Percentiles rank a stretch among this genome's conserved stretches.
Conservation (phyloP, 2,888 invertebrate species). For the Drosophila fulvimacula region DNA sequence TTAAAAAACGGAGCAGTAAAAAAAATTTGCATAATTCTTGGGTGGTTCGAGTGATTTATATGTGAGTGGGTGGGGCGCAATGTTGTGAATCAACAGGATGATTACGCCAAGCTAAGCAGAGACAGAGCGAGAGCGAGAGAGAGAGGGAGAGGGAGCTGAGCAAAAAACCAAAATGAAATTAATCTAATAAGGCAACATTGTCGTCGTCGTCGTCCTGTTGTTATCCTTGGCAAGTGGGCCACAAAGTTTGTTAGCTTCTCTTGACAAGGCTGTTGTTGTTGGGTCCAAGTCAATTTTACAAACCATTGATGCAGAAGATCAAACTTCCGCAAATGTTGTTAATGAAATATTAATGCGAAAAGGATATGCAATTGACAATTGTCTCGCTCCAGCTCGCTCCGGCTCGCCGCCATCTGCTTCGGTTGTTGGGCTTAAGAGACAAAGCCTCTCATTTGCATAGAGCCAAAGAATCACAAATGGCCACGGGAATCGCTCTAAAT, state of each 20-base stretch:
- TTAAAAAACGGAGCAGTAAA: not conserved
- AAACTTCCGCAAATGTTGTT: slow-evolving; percentile 83
- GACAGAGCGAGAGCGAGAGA: not conserved
- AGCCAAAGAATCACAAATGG: slow-evolving; percentile 46
- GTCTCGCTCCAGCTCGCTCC: slow-evolving; percentile 39
- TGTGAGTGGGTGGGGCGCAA: slow-evolving; percentile 26
- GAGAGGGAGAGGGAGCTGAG: not conserved
- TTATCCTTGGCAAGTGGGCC: slow-evolving; percentile 30
- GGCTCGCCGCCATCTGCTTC: slow-evolving; percentile 9
- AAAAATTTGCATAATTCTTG: slow-evolving; percentile 76
- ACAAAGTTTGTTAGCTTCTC: slow-evolving; percentile 59
- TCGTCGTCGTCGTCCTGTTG: slow-evolving; percentile 60
- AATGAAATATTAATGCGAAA: slow-evolving; percentile 82
- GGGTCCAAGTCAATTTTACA: slow-evolving; percentile 83
- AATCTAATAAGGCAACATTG: slow-evolving; percentile 84
- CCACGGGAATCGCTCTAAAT: slow-evolving; percentile 66
- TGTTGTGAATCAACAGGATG: slow-evolving; percentile 76
- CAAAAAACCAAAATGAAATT: slow-evolving; percentile 78
- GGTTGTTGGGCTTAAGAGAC: slow-evolving; percentile 51
- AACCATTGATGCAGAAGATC: slow-evolving; percentile 84
- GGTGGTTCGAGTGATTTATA: slow-evolving; percentile 54
- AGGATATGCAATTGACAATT: slow-evolving; percentile 83
- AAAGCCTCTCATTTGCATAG: slow-evolving; percentile 73
- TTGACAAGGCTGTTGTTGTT: slow-evolving; percentile 28
- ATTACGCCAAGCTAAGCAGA: slow-evolving; percentile 48